Evolutionary conservation across 2,888 invertebrate species (phyloP).

Genomic region (Oscheius sp.): DNA sequence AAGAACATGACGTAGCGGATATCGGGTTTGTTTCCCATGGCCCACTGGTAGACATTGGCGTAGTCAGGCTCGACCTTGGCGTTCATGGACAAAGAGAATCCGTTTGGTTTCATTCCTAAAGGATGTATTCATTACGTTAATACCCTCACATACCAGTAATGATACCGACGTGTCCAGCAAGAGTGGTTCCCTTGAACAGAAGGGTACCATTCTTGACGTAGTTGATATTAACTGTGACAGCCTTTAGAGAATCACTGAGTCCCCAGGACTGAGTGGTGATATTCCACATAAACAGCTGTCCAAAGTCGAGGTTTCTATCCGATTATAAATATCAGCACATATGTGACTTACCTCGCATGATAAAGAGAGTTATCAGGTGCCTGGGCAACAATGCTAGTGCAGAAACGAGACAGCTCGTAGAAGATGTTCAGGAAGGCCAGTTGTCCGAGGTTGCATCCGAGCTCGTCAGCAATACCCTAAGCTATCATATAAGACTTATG

Average conservation of each 20-base stretch:
- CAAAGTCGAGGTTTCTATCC: slow-evolving; percentile 63
- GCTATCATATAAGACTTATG: neutral
- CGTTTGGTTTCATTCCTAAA: slow-evolving; percentile 59
- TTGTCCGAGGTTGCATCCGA: slow-evolving; percentile 59
- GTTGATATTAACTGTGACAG: slow-evolving; percentile 61
- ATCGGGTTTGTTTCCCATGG: slow-evolving; percentile 49
- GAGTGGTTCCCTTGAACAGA: slow-evolving; percentile 64
- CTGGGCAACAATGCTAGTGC: slow-evolving; percentile 65
- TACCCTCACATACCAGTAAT: slow-evolving; percentile 52
- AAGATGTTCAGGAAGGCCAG: slow-evolving; percentile 65
- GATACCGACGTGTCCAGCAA: slow-evolving; percentile 66
- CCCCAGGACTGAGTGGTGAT: slow-evolving; percentile 58
- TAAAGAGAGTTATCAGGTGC: slow-evolving; percentile 50
- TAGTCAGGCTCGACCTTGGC: slow-evolving; percentile 60
- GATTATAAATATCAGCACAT: slow-evolving; percentile 10
- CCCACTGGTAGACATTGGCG: slow-evolving; percentile 55
- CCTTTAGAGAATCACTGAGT: slow-evolving; percentile 59
- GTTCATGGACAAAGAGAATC: slow-evolving; percentile 64
- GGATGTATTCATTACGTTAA: neutral
- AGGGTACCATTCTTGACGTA: slow-evolving; percentile 58
- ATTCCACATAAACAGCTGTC: slow-evolving; percentile 64
- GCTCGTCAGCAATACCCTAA: slow-evolving; percentile 61
- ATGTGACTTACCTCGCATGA: slow-evolving; percentile 46
- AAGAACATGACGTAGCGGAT: slow-evolving; percentile 64
- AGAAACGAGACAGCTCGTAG: slow-evolving; percentile 66